Evolutionary conservation across 2,797 vertebrate species (phyloP).

Genomic region (Apogon hyalosoma): DNA sequence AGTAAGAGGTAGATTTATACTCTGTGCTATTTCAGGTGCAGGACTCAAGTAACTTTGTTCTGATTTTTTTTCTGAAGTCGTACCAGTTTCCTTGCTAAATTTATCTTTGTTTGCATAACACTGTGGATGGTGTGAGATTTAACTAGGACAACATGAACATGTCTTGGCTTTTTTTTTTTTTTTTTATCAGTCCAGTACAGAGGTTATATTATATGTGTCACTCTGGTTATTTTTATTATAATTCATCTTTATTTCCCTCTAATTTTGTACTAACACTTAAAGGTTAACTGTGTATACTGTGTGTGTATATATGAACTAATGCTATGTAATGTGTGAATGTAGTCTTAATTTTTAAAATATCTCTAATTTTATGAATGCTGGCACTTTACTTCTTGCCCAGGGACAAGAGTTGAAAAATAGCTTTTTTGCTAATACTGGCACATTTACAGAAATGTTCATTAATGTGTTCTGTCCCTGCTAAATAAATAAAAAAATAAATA

Average conservation of each 20-base stretch:
- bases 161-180: constrained; percentile 14
- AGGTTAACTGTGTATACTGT: no score
- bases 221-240: neutral
- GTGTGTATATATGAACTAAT: no score
- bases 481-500: no score
- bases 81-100: constrained; percentile 19
- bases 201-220: neutral
- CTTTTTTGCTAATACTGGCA: no score
- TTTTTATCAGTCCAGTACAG: constrained; percentile 3
- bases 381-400: no score
- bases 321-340: no score
- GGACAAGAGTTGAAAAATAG: no score
- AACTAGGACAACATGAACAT: constrained; percentile 6
- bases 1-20: constrained; percentile 54
- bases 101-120: constrained; percentile 22
- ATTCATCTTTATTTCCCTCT: neutral
- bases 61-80: constrained; percentile 31
- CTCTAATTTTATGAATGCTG: no score
- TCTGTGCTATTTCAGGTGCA: constrained; percentile 61
- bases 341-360: no score
- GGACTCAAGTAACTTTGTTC: constrained; percentile 38
- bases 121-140: neutral
- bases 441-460: no score
- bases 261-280: no score
- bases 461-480: no score